Percentiles rank a stretch among this genome's conserved stretches.
Evolutionary conservation across 2,797 vertebrate genomes (phyloP).

Genomic region (Pangasius krempfi): DNA sequence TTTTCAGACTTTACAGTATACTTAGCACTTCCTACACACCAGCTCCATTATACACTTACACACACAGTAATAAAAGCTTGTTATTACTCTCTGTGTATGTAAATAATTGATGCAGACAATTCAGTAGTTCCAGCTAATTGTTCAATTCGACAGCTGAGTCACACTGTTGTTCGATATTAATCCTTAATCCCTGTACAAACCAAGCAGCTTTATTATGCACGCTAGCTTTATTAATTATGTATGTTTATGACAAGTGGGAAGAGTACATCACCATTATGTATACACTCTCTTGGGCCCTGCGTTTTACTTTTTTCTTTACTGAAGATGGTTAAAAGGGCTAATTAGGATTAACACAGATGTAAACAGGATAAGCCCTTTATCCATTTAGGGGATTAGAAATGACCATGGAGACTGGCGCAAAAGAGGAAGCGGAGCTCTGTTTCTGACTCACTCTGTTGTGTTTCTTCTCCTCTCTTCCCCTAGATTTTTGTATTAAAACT

Average conservation of each 20-base stretch:
- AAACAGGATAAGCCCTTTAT: conserved; percentile 24
- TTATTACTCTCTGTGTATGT: not conserved
- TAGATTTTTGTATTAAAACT: not conserved
- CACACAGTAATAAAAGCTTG: not conserved
- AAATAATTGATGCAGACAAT: conserved; percentile 28
- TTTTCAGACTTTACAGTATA: not conserved
- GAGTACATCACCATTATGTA: not conserved
- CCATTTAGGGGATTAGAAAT: not conserved
- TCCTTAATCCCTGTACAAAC: conserved; percentile 21
- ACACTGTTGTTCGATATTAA: not conserved
- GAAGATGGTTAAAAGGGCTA: not conserved
- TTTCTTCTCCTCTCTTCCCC: not conserved
- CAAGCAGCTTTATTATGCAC: not conserved
- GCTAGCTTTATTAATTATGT: not conserved
- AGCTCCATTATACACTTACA: not conserved
- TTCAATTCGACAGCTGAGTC: not conserved
- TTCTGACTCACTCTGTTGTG: not conserved
- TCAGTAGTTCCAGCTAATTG: conserved; percentile 6
- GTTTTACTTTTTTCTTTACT: not conserved
- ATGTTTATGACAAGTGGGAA: not conserved
- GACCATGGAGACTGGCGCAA: not conserved
- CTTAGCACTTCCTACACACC: conserved; percentile 20
- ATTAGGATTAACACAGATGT: conserved; percentile 13
- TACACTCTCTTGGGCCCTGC: conserved; percentile 12
- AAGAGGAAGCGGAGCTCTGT: not conserved